These are phyloP conservation scores for Athripsodes cinereus DNA, from an alignment of 2,888 invertebrate species.

Conservation along the genomic window DNA sequence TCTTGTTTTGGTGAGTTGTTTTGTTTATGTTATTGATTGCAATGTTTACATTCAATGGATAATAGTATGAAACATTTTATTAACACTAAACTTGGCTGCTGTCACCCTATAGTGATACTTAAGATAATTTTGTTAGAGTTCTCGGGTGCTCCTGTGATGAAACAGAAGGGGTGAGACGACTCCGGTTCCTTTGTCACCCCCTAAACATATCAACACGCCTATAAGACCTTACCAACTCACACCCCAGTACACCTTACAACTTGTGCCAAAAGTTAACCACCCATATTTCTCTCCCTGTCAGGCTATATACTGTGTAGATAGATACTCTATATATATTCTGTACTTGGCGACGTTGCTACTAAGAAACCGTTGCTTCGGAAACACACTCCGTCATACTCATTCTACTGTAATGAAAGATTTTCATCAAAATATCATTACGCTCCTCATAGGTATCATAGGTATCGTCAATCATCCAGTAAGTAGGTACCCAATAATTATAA, in stretches of 20 bases:
- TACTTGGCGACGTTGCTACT: not conserved
- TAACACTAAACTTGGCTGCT: not conserved
- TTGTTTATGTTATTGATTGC: not conserved
- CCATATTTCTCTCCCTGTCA: conserved; percentile 9
- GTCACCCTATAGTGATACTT: conserved; percentile 13
- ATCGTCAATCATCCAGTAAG: too few relatives aligned
- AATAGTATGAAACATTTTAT: not conserved
- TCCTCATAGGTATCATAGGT: too few relatives aligned
- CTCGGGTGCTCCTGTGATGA: conserved; percentile 14
- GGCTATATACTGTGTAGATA: not conserved
- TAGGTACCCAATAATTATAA: too few relatives aligned
- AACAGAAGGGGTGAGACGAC: conserved; percentile 15
- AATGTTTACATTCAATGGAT: not conserved
- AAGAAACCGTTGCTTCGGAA: not conserved
- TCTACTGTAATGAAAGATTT: not conserved
- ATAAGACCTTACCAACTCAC: conserved; percentile 19
- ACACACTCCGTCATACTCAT: not conserved
- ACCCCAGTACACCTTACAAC: conserved; percentile 21
- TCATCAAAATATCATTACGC: not conserved
- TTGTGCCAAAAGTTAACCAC: conserved; percentile 24
- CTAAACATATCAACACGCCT: conserved; percentile 28
- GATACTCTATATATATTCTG: too few relatives aligned
- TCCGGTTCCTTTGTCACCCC: conserved; percentile 25
- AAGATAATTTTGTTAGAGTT: conserved; percentile 20
- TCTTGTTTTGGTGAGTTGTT: too few relatives aligned